These are phyloP conservation scores for Pocillopora meandrina DNA, from an alignment of 92 coral and sea anemone genomes.

Conservation along the genomic window DNA sequence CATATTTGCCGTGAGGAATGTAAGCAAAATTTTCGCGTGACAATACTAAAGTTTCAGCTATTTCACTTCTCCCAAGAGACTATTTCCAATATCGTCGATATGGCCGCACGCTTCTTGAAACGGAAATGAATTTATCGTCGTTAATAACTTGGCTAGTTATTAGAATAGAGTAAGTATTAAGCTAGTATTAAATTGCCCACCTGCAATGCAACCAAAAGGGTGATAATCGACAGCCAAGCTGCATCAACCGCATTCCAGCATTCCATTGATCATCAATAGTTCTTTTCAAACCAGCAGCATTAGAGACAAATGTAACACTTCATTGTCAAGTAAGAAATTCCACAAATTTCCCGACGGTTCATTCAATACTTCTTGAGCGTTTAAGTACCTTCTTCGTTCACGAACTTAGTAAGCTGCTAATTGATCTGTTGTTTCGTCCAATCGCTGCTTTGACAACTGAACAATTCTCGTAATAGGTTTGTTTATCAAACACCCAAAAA, in stretches of 20 bases:
- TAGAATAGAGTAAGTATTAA: neutral
- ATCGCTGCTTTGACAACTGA: slow-evolving; percentile 39
- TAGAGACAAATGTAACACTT: neutral
- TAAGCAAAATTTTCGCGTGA: neutral
- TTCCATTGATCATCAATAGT: slow-evolving; percentile 19
- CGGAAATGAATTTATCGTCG: neutral
- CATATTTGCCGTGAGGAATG: neutral
- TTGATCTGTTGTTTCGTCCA: slow-evolving; percentile 32
- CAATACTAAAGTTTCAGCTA: slow-evolving; percentile 3
- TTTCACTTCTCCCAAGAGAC: neutral
- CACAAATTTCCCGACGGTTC: neutral
- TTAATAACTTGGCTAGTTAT: neutral
- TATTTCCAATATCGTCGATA: neutral
- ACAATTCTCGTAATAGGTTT: slow-evolving; percentile 11
- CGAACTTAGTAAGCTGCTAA: slow-evolving; percentile 24
- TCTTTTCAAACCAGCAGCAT: neutral
- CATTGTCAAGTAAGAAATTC: neutral
- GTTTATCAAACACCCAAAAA: neutral
- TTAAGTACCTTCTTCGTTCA: slow-evolving; percentile 30
- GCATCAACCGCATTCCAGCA: slow-evolving; percentile 31
- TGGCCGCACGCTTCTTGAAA: neutral
- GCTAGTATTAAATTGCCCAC: slow-evolving; percentile 27
- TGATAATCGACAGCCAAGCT: slow-evolving; percentile 41
- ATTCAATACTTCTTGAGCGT: neutral
- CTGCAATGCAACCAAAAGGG: slow-evolving; percentile 44